phyloP scores from a whole-genome alignment of 2,888 invertebrate species.

The Acrocyrtus sp. region DNA sequence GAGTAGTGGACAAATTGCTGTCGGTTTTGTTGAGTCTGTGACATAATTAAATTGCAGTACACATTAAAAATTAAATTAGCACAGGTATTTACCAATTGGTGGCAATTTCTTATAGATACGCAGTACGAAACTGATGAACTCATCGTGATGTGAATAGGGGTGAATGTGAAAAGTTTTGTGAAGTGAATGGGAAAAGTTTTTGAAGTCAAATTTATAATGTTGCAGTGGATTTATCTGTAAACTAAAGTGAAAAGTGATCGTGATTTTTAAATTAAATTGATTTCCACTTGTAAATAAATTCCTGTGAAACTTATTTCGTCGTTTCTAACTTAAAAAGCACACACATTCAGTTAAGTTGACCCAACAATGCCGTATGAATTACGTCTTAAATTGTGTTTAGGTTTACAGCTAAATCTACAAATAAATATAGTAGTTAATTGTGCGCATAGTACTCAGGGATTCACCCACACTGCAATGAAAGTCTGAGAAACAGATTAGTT shows the following conservation, averaged over 20 bases:
- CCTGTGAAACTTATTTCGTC: not conserved
- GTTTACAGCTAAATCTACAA: not conserved
- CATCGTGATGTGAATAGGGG: too few species aligned
- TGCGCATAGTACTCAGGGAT: not conserved
- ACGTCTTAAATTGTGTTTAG: not conserved
- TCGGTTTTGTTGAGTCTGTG: conserved; percentile 24
- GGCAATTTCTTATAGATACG: too few species aligned
- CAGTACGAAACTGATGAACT: too few species aligned
- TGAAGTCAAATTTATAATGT: too few species aligned
- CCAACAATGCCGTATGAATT: not conserved
- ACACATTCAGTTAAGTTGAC: not conserved
- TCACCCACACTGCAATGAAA: not conserved
- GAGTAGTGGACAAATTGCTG: not conserved
- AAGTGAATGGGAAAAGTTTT: too few species aligned
- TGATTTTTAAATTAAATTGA: too few species aligned
- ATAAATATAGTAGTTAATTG: too few species aligned
- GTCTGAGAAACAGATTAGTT: not conserved
- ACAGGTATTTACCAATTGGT: too few species aligned
- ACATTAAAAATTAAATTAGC: too few species aligned
- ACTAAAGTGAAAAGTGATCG: too few species aligned
- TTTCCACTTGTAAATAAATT: not conserved
- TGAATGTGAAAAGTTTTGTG: too few species aligned
- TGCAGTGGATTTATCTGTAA: too few species aligned
- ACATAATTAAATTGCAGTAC: conserved; percentile 7
- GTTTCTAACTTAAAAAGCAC: not conserved